A percentile compares a stretch with the other conserved stretches of the same genome.
Conservation (phyloP, 2,888 invertebrate genomes). For the Invenusta paracnida region DNA sequence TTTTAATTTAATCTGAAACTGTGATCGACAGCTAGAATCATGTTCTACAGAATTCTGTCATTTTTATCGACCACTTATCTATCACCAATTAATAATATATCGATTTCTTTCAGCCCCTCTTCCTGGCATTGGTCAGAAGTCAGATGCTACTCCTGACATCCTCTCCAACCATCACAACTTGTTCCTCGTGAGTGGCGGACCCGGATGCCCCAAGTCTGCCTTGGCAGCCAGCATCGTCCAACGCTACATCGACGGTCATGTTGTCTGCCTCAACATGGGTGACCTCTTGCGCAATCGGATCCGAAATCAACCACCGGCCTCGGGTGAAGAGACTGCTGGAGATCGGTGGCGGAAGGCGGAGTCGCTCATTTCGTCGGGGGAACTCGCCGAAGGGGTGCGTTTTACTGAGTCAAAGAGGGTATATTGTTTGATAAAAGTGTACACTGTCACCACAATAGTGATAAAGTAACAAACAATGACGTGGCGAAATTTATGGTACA, state of each 20-base stretch:
- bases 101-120: background rate
- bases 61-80: too few species aligned
- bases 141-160: background rate
- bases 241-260: background rate
- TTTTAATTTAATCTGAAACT: too few species aligned
- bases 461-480: too few species aligned
- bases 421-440: too few species aligned
- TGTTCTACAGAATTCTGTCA: too few species aligned
- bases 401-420: too few species aligned
- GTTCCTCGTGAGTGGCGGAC: background rate
- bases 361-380: background rate
- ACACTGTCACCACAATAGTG: too few species aligned
- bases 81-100: too few species aligned
- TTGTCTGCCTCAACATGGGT: background rate
- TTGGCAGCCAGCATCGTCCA: background rate
- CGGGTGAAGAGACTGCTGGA: background rate
- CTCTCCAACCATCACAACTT: background rate
- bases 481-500: too few species aligned
- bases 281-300: background rate
- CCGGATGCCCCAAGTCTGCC: background rate
- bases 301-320: background rate
- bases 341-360: background rate
- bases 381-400: background rate
- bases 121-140: background rate
- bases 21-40: too few species aligned